A percentile compares a stretch with the other conserved stretches of the same genome.
Conservation (phyloP, 2,888 invertebrate species). For the Agrilus biguttatus region DNA sequence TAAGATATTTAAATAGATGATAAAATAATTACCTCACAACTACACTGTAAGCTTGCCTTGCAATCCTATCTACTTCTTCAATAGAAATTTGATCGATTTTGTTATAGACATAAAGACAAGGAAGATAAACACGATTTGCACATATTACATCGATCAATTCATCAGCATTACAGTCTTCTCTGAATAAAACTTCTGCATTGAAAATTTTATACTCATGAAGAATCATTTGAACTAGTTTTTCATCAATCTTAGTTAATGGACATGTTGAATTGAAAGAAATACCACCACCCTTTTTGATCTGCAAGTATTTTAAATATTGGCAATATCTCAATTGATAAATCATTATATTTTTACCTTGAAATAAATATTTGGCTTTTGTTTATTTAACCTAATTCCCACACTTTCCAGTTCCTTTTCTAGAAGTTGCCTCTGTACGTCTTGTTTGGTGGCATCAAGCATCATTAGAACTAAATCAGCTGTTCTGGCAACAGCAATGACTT, state of each 20-base stretch:
- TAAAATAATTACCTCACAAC: constrained; percentile 67
- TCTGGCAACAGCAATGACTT: constrained; percentile 93
- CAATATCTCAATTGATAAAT: not conserved
- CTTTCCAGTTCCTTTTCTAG: constrained; percentile 92
- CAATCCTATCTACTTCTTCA: constrained; percentile 93
- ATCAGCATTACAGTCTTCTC: constrained; percentile 91
- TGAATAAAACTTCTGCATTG: constrained; percentile 87
- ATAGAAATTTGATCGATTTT: constrained; percentile 99
- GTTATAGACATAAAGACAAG: constrained; percentile 97
- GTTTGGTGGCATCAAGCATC: constrained; percentile 99
- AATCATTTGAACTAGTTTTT: constrained; percentile 96
- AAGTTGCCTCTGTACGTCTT: constrained; percentile 83
- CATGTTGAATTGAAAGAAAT: constrained; percentile 94
- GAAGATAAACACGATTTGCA: constrained; percentile 88
- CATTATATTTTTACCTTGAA: constrained; percentile 58
- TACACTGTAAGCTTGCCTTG: constrained; percentile 71
- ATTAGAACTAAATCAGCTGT: constrained; percentile 96
- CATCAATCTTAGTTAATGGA: constrained; percentile 81
- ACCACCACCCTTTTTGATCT: constrained; percentile 91
- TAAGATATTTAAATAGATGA: not conserved
- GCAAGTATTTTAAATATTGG: not conserved
- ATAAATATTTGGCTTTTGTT: constrained; percentile 91
- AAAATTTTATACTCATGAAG: constrained; percentile 97
- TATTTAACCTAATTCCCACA: constrained; percentile 94
- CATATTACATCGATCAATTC: constrained; percentile 97